phyloP scores from a whole-genome alignment of 2,113 vertebrate species.

The Prionailurus viverrinus region DNA sequence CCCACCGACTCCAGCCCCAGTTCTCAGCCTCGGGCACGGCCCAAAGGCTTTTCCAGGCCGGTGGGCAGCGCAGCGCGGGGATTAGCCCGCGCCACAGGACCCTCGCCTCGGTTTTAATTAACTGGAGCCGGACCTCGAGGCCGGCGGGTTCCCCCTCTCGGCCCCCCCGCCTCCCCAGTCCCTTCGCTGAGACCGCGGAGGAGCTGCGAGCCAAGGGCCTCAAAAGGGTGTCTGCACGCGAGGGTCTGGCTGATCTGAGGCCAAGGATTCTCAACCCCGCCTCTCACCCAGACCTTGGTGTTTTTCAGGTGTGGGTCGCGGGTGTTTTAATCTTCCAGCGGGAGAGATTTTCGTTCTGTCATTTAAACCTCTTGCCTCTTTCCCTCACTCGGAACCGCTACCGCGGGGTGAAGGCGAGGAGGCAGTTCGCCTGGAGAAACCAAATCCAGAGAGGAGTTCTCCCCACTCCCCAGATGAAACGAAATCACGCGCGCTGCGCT shows the following conservation, averaged over 20 bases:
- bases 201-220: not conserved
- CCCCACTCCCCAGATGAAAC: not conserved
- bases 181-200: not conserved
- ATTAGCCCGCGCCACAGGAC: slow-evolving; percentile 72
- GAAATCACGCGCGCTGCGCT: accelerated
- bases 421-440: not conserved
- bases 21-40: slow-evolving; percentile 3
- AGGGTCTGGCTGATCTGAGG: not conserved
- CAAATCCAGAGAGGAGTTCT: not conserved
- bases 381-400: not conserved
- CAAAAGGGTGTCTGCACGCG: not conserved
- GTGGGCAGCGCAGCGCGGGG: slow-evolving; percentile 68
- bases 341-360: slow-evolving; percentile 52
- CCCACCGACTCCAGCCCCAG: not conserved
- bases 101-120: slow-evolving; percentile 70
- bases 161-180: not conserved
- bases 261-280: not conserved
- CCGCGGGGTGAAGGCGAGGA: not conserved
- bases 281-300: too few species aligned
- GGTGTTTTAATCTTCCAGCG: not conserved
- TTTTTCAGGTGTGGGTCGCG: not conserved
- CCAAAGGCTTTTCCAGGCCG: slow-evolving; percentile 67
- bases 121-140: slow-evolving; percentile 55
- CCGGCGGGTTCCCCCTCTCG: not conserved
- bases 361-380: not conserved